Evolutionary conservation across 2,888 invertebrate species (phyloP), one percentile per base, ranked within the genome.

Genomic region (Onthophagus sagittarius): DNA sequence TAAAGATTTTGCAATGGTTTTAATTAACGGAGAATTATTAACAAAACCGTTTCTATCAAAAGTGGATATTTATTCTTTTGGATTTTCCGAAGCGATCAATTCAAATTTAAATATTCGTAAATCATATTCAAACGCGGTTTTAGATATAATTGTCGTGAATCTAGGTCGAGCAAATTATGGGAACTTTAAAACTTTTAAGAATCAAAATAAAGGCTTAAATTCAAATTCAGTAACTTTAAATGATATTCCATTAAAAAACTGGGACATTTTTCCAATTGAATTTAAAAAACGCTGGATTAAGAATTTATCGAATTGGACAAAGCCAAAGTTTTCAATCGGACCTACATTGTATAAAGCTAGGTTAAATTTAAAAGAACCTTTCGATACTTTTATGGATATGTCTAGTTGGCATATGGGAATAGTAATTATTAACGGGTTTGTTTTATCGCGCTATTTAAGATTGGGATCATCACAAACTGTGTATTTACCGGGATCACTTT

Each of bases 321-420:
- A 77, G 7, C 72, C 72, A 31, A 67, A 71, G 9, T 62, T 32
- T 31, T 78, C 74, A 76, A 83, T 71, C 77, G 88, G 88, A 1
- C 93, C 93, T 0, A 83, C 87, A 5, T 78, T 93, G 69, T 91
- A 88, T 78, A 86, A 88, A 76, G 86, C 86, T 0, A 80, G 81
- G 9, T 85, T 91, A n/a, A 82, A 84, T 0, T 79, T 87, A 0
- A 85, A 85, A 6, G 85, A 85, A 9, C 88, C 91, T 0, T 82
- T 86, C 53, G 96, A 96, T 81, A 95, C 95, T 0, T 96, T 90
- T 82, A 81, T 96, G 7, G 91, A 93, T 80, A 90, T 94, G 78
- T 87, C 88, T 63, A 90, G 90, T n/a, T 97, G 96, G 97, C 90
- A 89, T 72, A 96, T 96, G 87, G 97, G 96, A 2, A 89, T 93